Evolutionary conservation across 1,140 invertebrate genomes (phyloP).

Genomic region (Micrasema longulum): DNA sequence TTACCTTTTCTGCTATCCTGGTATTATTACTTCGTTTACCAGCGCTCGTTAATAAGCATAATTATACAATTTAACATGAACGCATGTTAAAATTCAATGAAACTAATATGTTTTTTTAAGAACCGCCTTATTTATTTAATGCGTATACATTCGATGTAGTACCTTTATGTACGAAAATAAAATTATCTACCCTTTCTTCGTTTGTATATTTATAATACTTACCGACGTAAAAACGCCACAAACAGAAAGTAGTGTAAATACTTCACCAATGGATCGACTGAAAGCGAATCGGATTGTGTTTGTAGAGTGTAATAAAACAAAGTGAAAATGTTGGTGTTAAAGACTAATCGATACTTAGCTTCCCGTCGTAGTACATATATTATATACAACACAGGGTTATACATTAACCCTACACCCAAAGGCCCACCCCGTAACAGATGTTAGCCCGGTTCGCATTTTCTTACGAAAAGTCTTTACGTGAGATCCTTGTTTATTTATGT

Average conservation of each 20-base stretch:
- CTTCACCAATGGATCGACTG: conserved; percentile 16
- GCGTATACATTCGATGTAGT: too few relatives aligned
- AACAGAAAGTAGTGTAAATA: conserved; percentile 13
- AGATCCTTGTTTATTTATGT: conserved; percentile 42
- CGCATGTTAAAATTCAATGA: conserved; percentile 48
- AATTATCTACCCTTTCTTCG: too few relatives aligned
- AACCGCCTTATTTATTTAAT: conserved; percentile 17
- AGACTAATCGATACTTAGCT: conserved; percentile 41
- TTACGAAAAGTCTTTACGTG: conserved; percentile 43
- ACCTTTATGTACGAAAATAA: too few relatives aligned
- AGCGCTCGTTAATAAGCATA: conserved; percentile 41
- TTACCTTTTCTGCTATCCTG: conserved; percentile 36
- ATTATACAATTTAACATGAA: conserved; percentile 45
- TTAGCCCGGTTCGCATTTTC: conserved; percentile 38
- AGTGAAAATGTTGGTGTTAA: conserved; percentile 36
- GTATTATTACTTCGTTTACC: conserved; percentile 14
- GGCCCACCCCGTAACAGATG: conserved; percentile 41
- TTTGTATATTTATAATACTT: conserved; percentile 1
- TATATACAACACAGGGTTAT: conserved; percentile 17
- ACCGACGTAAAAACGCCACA: neutral
- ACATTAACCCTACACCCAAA: conserved; percentile 25
- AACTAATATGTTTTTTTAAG: conserved; percentile 37
- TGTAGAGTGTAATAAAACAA: conserved; percentile 36
- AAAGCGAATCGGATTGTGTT: conserved; percentile 35
- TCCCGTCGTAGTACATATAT: conserved; percentile 12